phyloP scores from a whole-genome alignment of 35 echinoderm and acorn worm genomes.

The Apostichopus californicus region DNA sequence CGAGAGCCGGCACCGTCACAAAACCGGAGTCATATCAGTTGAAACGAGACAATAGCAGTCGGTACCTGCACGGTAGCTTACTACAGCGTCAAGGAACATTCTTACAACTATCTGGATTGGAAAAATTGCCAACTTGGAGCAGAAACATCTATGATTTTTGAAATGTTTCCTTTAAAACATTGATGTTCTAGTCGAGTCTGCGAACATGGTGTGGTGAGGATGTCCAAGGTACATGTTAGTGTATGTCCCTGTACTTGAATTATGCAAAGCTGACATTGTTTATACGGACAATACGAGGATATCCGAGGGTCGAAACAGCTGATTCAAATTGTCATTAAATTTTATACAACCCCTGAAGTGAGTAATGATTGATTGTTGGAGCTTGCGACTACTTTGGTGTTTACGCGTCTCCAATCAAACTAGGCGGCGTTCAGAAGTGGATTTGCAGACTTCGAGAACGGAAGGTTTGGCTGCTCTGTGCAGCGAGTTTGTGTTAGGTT shows the following conservation, averaged over 20 bases:
- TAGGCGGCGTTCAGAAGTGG: slow-evolving; percentile 60
- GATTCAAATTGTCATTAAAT: slow-evolving; percentile 71
- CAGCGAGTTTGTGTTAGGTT: slow-evolving; percentile 23
- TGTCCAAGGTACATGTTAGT: slow-evolving; percentile 43
- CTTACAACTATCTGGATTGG: not conserved
- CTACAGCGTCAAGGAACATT: slow-evolving; percentile 44
- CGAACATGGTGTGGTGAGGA: slow-evolving; percentile 26
- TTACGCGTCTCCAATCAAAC: slow-evolving; percentile 66
- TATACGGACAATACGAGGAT: slow-evolving; percentile 68
- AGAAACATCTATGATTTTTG: slow-evolving; percentile 26
- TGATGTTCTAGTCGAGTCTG: slow-evolving; percentile 23
- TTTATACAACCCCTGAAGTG: slow-evolving; percentile 70
- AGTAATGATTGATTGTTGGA: slow-evolving; percentile 69
- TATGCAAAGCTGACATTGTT: slow-evolving; percentile 65
- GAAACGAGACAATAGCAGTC: not conserved
- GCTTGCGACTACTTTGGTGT: slow-evolving; percentile 63
- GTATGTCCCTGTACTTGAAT: slow-evolving; percentile 50
- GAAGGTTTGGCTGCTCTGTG: slow-evolving; percentile 63
- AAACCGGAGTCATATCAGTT: not conserved
- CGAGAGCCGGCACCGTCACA: not conserved
- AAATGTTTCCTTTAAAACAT: slow-evolving; percentile 47
- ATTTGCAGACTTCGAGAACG: slow-evolving; percentile 64
- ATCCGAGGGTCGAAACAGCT: slow-evolving; percentile 66
- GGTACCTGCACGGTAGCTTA: not conserved
- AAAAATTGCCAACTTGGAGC: not conserved